A percentile compares a stretch with the other conserved stretches of the same genome.
These are phyloP conservation scores for Drosophila tripunctata DNA, from an alignment of 2,888 invertebrate genomes.

Conservation along the genomic window DNA sequence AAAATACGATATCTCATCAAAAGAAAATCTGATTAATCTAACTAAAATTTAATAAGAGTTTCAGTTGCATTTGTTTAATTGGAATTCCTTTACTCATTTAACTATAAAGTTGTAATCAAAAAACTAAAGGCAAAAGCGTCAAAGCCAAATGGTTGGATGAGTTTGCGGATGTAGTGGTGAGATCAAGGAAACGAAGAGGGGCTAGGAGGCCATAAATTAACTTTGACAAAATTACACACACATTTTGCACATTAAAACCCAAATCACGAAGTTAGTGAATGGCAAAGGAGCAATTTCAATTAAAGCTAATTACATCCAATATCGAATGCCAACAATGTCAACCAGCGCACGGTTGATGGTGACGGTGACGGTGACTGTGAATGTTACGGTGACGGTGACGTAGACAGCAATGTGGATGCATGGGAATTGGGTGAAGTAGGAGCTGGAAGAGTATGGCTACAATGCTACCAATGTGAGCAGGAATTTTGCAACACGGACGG, in stretches of 20 bases:
- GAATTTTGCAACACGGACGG: conserved; percentile 28
- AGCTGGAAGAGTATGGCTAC: conserved; percentile 12
- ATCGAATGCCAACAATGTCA: conserved; percentile 79
- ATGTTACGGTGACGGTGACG: background rate
- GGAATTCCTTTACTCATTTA: conserved; percentile 41
- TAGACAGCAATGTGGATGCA: background rate
- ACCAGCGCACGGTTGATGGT: conserved; percentile 41
- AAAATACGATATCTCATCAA: background rate
- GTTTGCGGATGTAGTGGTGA: conserved; percentile 2
- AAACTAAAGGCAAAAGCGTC: conserved; percentile 16
- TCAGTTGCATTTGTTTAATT: conserved; percentile 40
- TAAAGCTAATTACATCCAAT: conserved; percentile 82
- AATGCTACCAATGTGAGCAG: conserved; percentile 50
- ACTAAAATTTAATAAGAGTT: conserved; percentile 4
- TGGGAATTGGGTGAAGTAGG: background rate
- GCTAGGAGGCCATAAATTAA: conserved; percentile 78
- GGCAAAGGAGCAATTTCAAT: conserved; percentile 80
- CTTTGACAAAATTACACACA: conserved; percentile 65
- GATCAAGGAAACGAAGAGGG: conserved; percentile 3
- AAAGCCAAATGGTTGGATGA: conserved; percentile 18
- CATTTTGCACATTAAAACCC: conserved; percentile 74
- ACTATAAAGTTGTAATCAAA: conserved; percentile 21
- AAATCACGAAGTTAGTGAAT: conserved; percentile 67
- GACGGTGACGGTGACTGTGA: background rate
- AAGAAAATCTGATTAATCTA: background rate